phyloP scores from a whole-genome alignment of 2,888 invertebrate genomes.

The Apamea anceps region DNA sequence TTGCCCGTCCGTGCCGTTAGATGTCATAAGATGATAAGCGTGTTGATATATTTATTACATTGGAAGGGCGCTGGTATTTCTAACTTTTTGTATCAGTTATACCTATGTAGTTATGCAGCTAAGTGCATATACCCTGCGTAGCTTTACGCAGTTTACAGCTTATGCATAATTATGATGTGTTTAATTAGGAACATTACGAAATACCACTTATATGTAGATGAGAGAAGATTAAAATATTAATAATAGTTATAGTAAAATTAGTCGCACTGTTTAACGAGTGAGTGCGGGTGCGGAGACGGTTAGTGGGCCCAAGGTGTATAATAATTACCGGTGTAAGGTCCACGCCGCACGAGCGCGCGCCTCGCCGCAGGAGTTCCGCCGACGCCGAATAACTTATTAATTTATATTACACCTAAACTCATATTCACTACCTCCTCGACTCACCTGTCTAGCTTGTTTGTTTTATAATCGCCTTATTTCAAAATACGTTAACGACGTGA shows the following conservation, averaged over 20 bases:
- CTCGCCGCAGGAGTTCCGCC: constrained; percentile 80
- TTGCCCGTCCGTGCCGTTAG: constrained; percentile 49
- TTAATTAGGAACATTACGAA: constrained; percentile 67
- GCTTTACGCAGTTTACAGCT: constrained; percentile 46
- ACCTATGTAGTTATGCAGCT: constrained; percentile 10
- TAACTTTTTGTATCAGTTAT: constrained; percentile 25
- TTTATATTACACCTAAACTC: constrained; percentile 87
- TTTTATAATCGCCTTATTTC: constrained; percentile 85
- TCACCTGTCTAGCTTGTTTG: constrained; percentile 88
- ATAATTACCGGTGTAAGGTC: constrained; percentile 72
- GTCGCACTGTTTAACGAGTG: constrained; percentile 66
- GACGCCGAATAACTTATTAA: constrained; percentile 87
- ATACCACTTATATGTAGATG: constrained; percentile 64
- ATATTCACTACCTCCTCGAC: constrained; percentile 83
- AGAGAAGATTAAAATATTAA: constrained; percentile 65
- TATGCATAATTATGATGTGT: constrained; percentile 66
- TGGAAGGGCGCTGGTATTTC: constrained; percentile 45
- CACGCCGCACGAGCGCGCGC: constrained; percentile 65
- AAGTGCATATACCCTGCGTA: constrained; percentile 26
- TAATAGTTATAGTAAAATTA: constrained; percentile 64
- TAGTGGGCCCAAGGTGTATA: constrained; percentile 66
- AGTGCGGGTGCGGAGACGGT: constrained; percentile 62
- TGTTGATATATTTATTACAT: constrained; percentile 61
- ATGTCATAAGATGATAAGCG: constrained; percentile 58
- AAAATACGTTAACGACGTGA: constrained; percentile 87